phyloP scores from a whole-genome alignment of 2,113 vertebrate genomes.

The Siniperca chuatsi region DNA sequence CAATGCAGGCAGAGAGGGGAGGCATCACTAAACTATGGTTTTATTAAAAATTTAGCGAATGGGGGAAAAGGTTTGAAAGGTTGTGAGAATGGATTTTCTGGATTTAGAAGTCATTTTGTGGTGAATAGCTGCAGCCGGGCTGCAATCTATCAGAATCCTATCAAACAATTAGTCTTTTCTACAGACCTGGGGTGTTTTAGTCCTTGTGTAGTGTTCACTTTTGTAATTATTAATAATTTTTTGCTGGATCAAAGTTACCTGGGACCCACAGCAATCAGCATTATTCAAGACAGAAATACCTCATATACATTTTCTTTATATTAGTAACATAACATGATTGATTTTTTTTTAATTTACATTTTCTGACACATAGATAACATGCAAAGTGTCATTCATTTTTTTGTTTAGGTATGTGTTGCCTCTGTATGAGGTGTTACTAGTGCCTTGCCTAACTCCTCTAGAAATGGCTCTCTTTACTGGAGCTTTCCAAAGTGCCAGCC shows the following conservation, averaged over 20 bases:
- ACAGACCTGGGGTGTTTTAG: background rate
- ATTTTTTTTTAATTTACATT: no score
- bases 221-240: background rate
- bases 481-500: no score
- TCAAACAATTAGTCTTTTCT: background rate
- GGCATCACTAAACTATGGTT: background rate
- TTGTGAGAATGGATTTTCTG: background rate
- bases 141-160: background rate
- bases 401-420: no score
- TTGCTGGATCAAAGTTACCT: background rate
- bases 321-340: no score
- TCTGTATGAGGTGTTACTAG: no score
- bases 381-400: no score
- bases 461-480: no score
- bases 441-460: no score
- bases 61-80: background rate
- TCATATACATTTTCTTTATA: background rate
- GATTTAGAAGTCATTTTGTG: background rate
- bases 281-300: background rate
- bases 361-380: no score
- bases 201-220: background rate
- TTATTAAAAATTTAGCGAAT: background rate
- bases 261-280: background rate
- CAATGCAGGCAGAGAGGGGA: background rate
- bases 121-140: no score